Evolutionary conservation across 2,888 invertebrate species (phyloP).

Genomic region (Parnassius mnemosyne): DNA sequence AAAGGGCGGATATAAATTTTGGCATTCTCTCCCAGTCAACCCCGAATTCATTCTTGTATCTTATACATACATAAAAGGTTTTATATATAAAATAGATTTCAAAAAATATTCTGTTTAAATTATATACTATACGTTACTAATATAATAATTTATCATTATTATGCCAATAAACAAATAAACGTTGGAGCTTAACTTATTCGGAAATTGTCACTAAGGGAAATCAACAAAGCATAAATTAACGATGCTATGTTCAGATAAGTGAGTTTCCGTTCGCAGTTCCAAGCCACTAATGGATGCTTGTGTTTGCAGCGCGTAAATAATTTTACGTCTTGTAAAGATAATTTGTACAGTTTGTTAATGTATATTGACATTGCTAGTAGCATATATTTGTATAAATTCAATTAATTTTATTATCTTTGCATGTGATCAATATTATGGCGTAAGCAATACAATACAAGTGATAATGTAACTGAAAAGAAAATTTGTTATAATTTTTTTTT

Average conservation of each 20-base stretch:
- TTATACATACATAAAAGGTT: no score
- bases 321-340: conserved; percentile 19
- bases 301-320: conserved; percentile 25
- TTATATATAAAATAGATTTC: no score
- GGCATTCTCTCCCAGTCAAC: no score
- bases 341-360: conserved; percentile 19
- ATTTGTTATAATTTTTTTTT: no score
- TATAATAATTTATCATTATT: not conserved
- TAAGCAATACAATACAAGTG: no score
- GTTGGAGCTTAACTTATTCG: conserved; percentile 6
- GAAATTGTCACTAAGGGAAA: conserved; percentile 24
- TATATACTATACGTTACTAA: no score
- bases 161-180: not conserved
- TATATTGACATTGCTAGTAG: not conserved
- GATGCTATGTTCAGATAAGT: conserved; percentile 21
- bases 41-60: not conserved
- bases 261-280: conserved; percentile 25
- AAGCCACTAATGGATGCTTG: conserved; percentile 25
- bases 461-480: no score
- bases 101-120: no score
- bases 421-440: no score
- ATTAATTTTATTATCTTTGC: not conserved
- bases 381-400: not conserved
- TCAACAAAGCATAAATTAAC: conserved; percentile 26
- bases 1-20: no score